These are phyloP conservation scores for Megaceryle torquata DNA, from an alignment of 2,113 vertebrate genomes.

Conservation along the genomic window DNA sequence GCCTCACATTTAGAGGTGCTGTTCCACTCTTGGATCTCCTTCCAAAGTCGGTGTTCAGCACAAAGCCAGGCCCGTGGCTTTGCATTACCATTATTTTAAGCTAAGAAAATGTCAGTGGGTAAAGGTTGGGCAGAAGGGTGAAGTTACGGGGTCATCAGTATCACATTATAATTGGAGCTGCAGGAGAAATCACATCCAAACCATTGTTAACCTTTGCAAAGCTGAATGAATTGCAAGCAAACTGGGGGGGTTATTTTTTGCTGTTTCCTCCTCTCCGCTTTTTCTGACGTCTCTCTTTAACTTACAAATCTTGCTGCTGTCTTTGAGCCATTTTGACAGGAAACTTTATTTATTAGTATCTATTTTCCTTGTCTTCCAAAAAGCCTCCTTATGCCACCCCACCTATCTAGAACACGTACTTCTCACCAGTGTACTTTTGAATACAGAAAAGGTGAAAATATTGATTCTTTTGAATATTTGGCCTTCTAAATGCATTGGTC, in stretches of 20 bases:
- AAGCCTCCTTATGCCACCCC: not conserved
- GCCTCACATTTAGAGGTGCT: not conserved
- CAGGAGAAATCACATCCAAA: not conserved
- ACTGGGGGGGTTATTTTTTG: not conserved
- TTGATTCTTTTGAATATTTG: not conserved
- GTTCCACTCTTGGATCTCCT: not conserved
- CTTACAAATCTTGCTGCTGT: not conserved
- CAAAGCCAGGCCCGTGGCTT: not conserved
- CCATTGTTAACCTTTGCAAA: conserved; percentile 3
- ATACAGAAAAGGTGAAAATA: not conserved
- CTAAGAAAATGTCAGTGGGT: conserved; percentile 5
- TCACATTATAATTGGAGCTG: not conserved
- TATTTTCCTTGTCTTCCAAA: not conserved
- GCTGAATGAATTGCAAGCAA: not conserved
- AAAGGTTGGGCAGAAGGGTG: not conserved
- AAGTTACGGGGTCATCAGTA: not conserved
- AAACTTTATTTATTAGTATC: not conserved
- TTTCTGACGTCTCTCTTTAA: not conserved
- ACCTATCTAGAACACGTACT: not conserved
- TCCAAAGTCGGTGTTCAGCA: not conserved
- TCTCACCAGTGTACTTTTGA: not conserved
- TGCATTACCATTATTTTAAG: not conserved
- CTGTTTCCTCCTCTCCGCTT: not conserved
- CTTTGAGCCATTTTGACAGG: not conserved
- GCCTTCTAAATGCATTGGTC: not conserved